Conservation (phyloP, 2,888 invertebrate species). For the Lithophane socia region DNA sequence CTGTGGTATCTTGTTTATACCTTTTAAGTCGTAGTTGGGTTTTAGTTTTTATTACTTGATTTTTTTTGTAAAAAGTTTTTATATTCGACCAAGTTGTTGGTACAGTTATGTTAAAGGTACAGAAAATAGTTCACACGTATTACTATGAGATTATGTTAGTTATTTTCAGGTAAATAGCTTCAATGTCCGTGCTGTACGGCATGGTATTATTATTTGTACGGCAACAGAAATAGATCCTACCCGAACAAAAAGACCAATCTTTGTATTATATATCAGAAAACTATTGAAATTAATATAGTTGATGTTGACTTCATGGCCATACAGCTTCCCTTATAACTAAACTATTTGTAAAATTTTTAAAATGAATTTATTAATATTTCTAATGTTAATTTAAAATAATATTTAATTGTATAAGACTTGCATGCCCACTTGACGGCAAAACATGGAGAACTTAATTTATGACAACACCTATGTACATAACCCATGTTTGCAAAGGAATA, state of each 20-base stretch:
- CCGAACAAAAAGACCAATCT: background rate
- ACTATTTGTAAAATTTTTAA: too few relatives aligned
- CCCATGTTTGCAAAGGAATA: too few relatives aligned
- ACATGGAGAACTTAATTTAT: too few relatives aligned
- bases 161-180: background rate
- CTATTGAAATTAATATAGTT: background rate
- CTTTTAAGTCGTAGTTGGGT: too few relatives aligned
- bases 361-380: too few relatives aligned
- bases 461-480: too few relatives aligned
- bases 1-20: too few relatives aligned
- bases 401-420: too few relatives aligned
- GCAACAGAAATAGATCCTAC: background rate
- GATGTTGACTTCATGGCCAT: background rate
- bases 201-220: background rate
- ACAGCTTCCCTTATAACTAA: background rate
- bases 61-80: too few relatives aligned
- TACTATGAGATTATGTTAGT: background rate
- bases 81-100: background rate
- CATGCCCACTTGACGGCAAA: too few relatives aligned
- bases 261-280: background rate
- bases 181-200: background rate
- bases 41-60: too few relatives aligned
- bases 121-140: background rate
- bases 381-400: too few relatives aligned
- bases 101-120: background rate